These are phyloP conservation scores for Xenopus borealis DNA, from an alignment of 2,113 vertebrate genomes.

Conservation along the genomic window DNA sequence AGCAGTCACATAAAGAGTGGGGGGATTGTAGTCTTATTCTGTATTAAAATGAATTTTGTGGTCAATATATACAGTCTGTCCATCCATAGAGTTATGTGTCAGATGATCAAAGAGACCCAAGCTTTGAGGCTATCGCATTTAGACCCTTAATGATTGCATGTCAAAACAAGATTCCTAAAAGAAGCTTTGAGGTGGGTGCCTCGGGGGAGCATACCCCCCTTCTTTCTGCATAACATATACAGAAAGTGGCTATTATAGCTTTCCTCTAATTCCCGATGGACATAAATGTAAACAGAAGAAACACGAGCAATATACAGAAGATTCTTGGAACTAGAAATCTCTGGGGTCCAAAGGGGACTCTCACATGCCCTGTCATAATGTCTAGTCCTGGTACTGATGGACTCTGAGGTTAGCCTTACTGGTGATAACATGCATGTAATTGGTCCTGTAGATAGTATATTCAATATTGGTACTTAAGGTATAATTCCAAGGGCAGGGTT, in stretches of 20 bases:
- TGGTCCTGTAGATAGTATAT: too few species aligned
- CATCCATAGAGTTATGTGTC: slow-evolving; percentile 70
- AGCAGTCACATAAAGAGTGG: slow-evolving; percentile 6
- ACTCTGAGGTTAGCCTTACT: too few species aligned
- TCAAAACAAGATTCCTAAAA: slow-evolving; percentile 79
- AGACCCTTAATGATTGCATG: slow-evolving; percentile 80
- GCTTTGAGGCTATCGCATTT: slow-evolving; percentile 79
- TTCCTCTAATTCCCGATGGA: slow-evolving; percentile 70
- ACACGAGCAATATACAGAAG: slow-evolving; percentile 62
- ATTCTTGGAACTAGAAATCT: slow-evolving; percentile 37
- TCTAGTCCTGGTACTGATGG: background rate
- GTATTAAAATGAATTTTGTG: slow-evolving; percentile 81
- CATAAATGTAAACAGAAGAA: slow-evolving; percentile 72
- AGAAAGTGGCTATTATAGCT: slow-evolving; percentile 74
- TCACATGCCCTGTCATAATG: slow-evolving; percentile 18
- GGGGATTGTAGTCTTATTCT: slow-evolving; percentile 48
- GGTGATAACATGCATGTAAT: too few species aligned
- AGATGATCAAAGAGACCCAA: slow-evolving; percentile 72
- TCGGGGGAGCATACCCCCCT: slow-evolving; percentile 62
- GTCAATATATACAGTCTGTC: slow-evolving; percentile 81
- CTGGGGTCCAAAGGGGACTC: slow-evolving; percentile 54
- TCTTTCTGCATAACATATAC: slow-evolving; percentile 77
- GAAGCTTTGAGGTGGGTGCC: slow-evolving; percentile 78
- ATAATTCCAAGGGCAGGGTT: too few species aligned
- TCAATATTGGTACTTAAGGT: too few species aligned